These are phyloP conservation scores for Menura novaehollandiae DNA, from an alignment of 2,113 vertebrate species.

Conservation along the genomic window DNA sequence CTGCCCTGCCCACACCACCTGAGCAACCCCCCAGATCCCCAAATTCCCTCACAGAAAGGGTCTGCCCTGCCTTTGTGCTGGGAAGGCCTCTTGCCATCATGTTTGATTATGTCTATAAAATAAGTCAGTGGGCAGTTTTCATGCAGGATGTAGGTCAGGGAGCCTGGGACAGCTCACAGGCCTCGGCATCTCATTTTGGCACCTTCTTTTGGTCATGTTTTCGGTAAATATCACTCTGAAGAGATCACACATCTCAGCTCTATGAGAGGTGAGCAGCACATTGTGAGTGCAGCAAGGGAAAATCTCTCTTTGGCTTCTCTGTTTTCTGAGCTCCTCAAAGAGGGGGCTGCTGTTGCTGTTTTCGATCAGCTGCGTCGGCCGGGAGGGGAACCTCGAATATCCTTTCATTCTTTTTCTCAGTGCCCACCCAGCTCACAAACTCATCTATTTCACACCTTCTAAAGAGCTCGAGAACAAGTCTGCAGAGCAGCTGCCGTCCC, in stretches of 20 bases:
- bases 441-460: slow-evolving; percentile 41
- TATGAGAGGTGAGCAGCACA: neutral
- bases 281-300: neutral
- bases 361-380: neutral
- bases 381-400: neutral
- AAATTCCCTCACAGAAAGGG: rapidly evolving
- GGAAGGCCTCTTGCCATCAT: neutral
- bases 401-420: neutral
- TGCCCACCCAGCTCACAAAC: neutral
- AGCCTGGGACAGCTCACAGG: neutral
- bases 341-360: neutral
- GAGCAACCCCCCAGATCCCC: neutral
- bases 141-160: neutral
- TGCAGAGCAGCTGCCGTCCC: neutral
- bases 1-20: neutral
- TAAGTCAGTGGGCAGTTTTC: neutral
- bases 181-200: neutral
- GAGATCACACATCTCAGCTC: neutral
- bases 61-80: neutral
- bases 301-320: neutral
- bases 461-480: neutral
- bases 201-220: neutral
- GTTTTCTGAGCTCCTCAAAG: neutral
- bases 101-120: rapidly evolving
- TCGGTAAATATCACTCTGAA: neutral